Evolutionary conservation across 2,888 invertebrate genomes (phyloP), one percentile per base, ranked within the genome.

Genomic region (Myathropa florea): DNA sequence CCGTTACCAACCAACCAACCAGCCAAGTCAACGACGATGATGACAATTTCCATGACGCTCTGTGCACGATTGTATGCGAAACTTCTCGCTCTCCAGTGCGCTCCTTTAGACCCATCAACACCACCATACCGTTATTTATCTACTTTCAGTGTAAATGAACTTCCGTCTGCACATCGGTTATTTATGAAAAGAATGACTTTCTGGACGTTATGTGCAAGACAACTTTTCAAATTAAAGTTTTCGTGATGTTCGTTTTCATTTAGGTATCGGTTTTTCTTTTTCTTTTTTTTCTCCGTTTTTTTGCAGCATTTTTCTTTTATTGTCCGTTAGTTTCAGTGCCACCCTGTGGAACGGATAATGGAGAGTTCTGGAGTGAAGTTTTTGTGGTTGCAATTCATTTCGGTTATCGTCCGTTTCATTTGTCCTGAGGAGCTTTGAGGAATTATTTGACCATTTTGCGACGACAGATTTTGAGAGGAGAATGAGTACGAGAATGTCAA

Each of bases 211-310:
- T 83, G 75, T 86, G 85, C 73, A 85, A 82, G 82, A 79, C 78
- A 83, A 86, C 86, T 86, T 86, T 86, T 86, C 71, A 86, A 86
- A 86, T 86, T 79, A 86, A 86, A 83, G 67, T 83, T 82, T 83
- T 70, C 59, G 65, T 77, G 77, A 70, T 86, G 78, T 63, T 65
- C 67, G 46, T 78, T 75, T 81, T 77, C 59, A 36, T 80, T 76
- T 63, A 46, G 24, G 18, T 36, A 14, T 46, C 24, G 26, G 12
- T 4, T 65, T 65, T 65, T 72, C 21, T 24, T 57, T 57, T 57
- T 46, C 14, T 39, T 39, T 39, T 14, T 4, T 36, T 39, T 14
- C 6, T 33, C 9, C 10, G 6, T 53, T 23, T 24, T 57, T 57
- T 57, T 30, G 7, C 7, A 3, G 18, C 4, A 2, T 77, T 61